These are phyloP conservation scores for Ctenoplectra terminalis DNA, from an alignment of 1,140 invertebrate genomes.

Conservation along the genomic window DNA sequence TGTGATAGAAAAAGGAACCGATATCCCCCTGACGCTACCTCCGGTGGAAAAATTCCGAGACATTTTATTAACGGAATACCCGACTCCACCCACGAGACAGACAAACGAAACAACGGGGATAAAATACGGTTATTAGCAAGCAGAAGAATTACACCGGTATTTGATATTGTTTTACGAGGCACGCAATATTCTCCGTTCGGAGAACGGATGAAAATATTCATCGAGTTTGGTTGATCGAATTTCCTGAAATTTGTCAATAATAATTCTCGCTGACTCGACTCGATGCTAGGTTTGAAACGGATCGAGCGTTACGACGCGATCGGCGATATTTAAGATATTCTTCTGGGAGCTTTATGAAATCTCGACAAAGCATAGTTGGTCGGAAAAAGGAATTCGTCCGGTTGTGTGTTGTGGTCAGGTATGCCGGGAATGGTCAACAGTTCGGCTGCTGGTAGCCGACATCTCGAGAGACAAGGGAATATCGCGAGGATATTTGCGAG, in stretches of 20 bases:
- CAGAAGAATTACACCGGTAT: background rate
- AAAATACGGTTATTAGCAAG: background rate
- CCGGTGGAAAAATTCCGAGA: conserved; percentile 20
- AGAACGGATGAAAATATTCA: background rate
- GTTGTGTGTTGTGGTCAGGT: conserved; percentile 53
- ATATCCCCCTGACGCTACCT: no score
- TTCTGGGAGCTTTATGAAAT: conserved; percentile 47
- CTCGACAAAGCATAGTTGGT: conserved; percentile 42
- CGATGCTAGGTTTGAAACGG: no score
- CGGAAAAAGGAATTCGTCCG: conserved; percentile 50
- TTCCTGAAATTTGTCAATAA: background rate
- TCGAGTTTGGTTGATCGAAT: background rate
- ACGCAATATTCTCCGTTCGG: background rate
- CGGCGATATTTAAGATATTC: conserved; percentile 41
- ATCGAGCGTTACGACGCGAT: background rate
- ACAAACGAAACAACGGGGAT: background rate
- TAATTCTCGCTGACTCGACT: background rate
- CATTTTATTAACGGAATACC: conserved; percentile 35
- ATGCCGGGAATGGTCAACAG: conserved; percentile 51
- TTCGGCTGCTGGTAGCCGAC: conserved; percentile 21
- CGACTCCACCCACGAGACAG: background rate
- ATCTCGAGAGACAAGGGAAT: conserved; percentile 21
- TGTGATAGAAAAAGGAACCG: conserved; percentile 63
- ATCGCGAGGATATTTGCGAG: conserved; percentile 37
- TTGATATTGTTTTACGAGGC: background rate